Percentiles rank a stretch among this genome's conserved stretches.
These are phyloP conservation scores for Pseudomugil tenellus DNA, from an alignment of 2,797 vertebrate genomes.

Conservation along the genomic window DNA sequence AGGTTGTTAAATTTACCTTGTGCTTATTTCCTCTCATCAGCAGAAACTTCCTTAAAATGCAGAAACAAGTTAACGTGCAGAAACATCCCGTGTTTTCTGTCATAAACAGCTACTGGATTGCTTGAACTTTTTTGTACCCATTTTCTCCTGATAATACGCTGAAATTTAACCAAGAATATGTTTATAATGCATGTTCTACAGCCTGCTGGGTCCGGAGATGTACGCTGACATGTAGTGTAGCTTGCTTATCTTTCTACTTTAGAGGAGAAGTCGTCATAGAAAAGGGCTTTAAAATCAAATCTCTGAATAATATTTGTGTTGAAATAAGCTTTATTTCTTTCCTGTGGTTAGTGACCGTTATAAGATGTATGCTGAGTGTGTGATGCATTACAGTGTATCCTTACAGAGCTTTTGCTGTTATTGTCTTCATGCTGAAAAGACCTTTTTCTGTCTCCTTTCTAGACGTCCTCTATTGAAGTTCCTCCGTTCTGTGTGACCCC, in stretches of 20 bases:
- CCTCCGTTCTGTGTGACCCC: conserved; percentile 67
- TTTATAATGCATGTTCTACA: no score
- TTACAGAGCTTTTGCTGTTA: conserved; percentile 31
- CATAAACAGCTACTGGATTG: neutral
- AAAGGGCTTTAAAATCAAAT: neutral
- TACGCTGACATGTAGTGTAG: neutral
- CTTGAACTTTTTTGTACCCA: no score
- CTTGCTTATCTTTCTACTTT: no score
- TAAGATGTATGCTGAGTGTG: neutral
- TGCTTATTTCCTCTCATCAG: neutral
- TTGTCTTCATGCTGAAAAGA: conserved; percentile 48
- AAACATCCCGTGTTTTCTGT: neutral
- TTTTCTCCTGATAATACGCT: no score
- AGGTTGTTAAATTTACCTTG: neutral
- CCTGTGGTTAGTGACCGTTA: neutral
- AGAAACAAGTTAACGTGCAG: neutral
- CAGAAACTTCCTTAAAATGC: neutral
- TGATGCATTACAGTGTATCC: conserved; percentile 25
- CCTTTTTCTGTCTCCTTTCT: conserved; percentile 49
- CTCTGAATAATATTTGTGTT: neutral
- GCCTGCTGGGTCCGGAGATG: no score
- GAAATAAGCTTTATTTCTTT: neutral
- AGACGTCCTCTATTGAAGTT: conserved; percentile 62
- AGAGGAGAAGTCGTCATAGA: neutral
- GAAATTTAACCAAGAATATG: neutral